A percentile compares a stretch with the other conserved stretches of the same genome.
These are phyloP conservation scores for Elegia similella DNA, from an alignment of 2,888 invertebrate genomes.

Conservation along the genomic window DNA sequence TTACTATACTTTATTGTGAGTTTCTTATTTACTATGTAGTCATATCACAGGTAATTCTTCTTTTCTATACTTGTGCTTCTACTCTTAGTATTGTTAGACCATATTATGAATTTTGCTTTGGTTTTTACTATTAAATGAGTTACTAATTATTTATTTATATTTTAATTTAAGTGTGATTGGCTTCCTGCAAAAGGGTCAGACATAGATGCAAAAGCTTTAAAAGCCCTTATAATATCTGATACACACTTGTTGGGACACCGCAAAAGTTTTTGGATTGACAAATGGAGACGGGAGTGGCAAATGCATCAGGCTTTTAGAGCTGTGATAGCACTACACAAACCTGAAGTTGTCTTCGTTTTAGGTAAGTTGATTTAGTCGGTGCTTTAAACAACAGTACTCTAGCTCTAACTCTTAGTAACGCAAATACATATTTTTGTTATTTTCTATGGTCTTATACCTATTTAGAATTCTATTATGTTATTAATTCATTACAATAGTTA, in stretches of 20 bases:
- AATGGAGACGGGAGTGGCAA: constrained; percentile 97
- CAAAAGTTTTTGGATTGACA: constrained; percentile 97
- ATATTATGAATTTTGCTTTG: no score
- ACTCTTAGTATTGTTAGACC: neutral
- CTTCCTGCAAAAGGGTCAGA: constrained; percentile 66
- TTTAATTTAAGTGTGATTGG: constrained; percentile 88
- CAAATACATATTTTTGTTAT: no score
- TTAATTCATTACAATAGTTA: no score
- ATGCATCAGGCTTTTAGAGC: constrained; percentile 96
- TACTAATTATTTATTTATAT: constrained; percentile 26
- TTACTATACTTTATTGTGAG: constrained; percentile 59
- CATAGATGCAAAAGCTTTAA: constrained; percentile 73
- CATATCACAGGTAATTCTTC: constrained; percentile 51
- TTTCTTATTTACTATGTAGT: constrained; percentile 62
- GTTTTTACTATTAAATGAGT: neutral
- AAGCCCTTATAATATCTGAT: constrained; percentile 93
- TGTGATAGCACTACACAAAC: constrained; percentile 88
- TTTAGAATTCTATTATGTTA: no score
- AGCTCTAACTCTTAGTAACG: no score
- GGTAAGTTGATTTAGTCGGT: constrained; percentile 79
- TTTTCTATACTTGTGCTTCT: neutral
- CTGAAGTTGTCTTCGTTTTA: constrained; percentile 94
- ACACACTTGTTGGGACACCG: constrained; percentile 93
- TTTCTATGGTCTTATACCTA: no score
- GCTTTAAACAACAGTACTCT: no score